Evolutionary conservation across 2,797 vertebrate species (phyloP).

Genomic region (Cirrhinus molitorella): DNA sequence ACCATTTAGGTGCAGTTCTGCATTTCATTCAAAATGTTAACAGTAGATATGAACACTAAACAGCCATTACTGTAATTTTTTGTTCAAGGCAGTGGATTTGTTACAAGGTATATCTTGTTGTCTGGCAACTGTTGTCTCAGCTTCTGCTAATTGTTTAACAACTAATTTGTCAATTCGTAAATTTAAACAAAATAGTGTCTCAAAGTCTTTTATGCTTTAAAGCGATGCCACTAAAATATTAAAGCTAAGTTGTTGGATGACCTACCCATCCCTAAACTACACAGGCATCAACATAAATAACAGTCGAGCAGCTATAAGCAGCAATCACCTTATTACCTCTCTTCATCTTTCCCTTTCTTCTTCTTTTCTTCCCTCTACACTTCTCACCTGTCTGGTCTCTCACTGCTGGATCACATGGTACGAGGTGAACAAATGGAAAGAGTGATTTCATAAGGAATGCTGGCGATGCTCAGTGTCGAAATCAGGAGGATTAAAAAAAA

Average conservation of each 20-base stretch:
- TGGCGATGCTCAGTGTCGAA: conserved; percentile 68
- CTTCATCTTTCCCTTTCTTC: not conserved
- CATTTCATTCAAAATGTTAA: not conserved
- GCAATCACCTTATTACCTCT: not conserved
- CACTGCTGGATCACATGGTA: conserved; percentile 64
- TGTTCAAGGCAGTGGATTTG: not conserved
- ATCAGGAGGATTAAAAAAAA: conserved; percentile 67
- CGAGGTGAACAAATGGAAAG: conserved; percentile 76
- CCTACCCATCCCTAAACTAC: not conserved
- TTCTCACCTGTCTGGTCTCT: conserved; percentile 28
- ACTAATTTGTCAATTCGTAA: not conserved
- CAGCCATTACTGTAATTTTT: not conserved
- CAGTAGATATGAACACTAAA: not conserved
- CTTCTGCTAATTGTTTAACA: not conserved
- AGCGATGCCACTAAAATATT: conserved; percentile 6
- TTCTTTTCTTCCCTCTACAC: not conserved
- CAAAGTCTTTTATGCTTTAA: not conserved
- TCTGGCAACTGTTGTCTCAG: not conserved
- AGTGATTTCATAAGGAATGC: conserved; percentile 71
- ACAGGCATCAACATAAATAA: not conserved
- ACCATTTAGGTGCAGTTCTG: not conserved
- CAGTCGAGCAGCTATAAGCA: not conserved
- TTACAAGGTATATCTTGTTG: not conserved
- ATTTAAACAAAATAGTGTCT: not conserved
- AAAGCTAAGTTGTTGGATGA: not conserved